Conservation (phyloP, 2,888 invertebrate species). For the Ferrisia virgata region DNA sequence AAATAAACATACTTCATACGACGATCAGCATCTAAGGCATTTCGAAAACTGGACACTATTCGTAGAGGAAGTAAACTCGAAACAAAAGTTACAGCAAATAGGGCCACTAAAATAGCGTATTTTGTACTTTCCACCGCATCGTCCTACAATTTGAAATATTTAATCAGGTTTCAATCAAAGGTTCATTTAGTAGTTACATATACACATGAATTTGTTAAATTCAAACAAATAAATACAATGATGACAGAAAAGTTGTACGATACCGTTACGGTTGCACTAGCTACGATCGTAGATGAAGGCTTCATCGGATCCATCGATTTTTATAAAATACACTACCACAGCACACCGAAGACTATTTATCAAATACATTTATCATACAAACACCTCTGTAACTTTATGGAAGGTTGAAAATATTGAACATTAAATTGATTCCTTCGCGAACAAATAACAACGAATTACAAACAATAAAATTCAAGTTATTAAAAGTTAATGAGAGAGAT, state of each 20-base stretch:
- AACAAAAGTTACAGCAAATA: conserved; percentile 53
- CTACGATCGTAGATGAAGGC: not conserved
- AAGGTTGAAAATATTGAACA: not conserved
- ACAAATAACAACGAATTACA: too few relatives aligned
- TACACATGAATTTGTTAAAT: not conserved
- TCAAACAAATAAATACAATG: too few relatives aligned
- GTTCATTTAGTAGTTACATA: not conserved
- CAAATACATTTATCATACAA: not conserved
- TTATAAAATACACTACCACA: not conserved
- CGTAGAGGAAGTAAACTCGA: conserved; percentile 54
- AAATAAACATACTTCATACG: conserved; percentile 49
- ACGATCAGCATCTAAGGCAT: conserved; percentile 48
- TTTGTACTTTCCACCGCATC: conserved; percentile 6
- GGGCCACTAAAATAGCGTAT: conserved; percentile 4
- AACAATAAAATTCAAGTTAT: not conserved
- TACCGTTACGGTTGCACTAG: not conserved
- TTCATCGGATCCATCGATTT: not conserved
- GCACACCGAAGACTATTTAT: not conserved
- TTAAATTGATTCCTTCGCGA: too few relatives aligned
- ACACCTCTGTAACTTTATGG: not conserved
- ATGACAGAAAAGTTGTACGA: not conserved
- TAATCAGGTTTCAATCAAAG: not conserved
- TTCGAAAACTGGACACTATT: conserved; percentile 50
- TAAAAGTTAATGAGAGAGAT: too few relatives aligned
- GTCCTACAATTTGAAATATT: not conserved